Evolutionary conservation across 2,113 vertebrate species (phyloP).

Genomic region (Noturus placidus): DNA sequence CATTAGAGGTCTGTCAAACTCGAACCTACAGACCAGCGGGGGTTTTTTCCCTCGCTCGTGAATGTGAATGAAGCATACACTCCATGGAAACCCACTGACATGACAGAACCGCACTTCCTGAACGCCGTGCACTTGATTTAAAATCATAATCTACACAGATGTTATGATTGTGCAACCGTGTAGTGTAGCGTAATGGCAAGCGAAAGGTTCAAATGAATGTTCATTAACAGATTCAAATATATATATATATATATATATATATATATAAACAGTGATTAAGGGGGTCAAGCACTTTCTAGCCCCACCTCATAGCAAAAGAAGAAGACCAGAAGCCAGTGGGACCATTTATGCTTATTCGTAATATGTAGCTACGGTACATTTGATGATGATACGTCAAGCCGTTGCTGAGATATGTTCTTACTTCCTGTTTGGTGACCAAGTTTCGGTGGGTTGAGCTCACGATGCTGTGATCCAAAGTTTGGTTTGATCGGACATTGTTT

Average conservation of each 20-base stretch:
- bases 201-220: neutral
- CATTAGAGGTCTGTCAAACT: neutral
- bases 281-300: neutral
- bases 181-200: too few species aligned
- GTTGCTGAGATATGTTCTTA: neutral
- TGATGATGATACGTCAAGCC: neutral
- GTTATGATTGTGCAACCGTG: too few species aligned
- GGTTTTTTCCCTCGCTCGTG: neutral
- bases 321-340: neutral
- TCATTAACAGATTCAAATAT: neutral
- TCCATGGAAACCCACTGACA: neutral
- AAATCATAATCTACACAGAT: neutral
- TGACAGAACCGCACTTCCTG: neutral
- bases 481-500: neutral
- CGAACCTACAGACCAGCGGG: too few species aligned
- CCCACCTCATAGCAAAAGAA: neutral
- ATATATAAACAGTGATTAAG: neutral
- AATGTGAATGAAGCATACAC: neutral
- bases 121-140: neutral
- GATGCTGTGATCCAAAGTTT: too few species aligned
- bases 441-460: too few species aligned
- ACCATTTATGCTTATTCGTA: neutral
- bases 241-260: too few species aligned
- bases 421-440: neutral
- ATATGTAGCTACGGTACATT: neutral